A percentile compares a stretch with the other conserved stretches of the same genome.
Evolutionary conservation across 1,140 invertebrate species (phyloP).

Genomic region (Apocrypta bakeri): DNA sequence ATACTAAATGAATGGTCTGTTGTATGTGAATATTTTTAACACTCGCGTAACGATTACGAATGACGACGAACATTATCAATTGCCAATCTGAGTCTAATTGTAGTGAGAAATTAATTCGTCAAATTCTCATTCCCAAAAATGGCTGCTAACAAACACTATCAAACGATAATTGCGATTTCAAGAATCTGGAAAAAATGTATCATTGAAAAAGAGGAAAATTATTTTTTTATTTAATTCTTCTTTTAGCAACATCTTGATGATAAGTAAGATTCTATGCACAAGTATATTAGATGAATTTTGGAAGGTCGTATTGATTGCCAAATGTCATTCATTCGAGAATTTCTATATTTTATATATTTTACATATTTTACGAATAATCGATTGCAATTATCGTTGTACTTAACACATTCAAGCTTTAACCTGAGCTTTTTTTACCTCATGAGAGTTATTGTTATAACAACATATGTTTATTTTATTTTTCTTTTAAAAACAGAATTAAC

Average conservation of each 20-base stretch:
- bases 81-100: neutral
- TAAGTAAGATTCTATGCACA: neutral
- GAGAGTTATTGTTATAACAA: slow-evolving; percentile 44
- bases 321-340: too few species aligned
- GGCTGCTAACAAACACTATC: slow-evolving; percentile 1
- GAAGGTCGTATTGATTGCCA: too few species aligned
- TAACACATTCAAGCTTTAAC: slow-evolving; percentile 35
- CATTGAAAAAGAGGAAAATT: neutral
- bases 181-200: neutral
- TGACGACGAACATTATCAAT: neutral
- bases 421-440: slow-evolving; percentile 5
- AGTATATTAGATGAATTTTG: too few species aligned
- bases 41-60: neutral
- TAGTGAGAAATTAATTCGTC: slow-evolving; percentile 21
- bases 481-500: slow-evolving; percentile 27
- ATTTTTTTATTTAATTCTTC: neutral
- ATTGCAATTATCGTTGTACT: slow-evolving; percentile 28
- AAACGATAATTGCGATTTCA: slow-evolving; percentile 29
- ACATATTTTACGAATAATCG: neutral
- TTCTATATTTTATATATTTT: neutral
- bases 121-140: slow-evolving; percentile 27
- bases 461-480: slow-evolving; percentile 26
- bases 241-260: neutral
- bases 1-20: neutral
- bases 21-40: neutral